Conservation (phyloP, 2,113 vertebrate genomes). For the Thunnus thynnus region DNA sequence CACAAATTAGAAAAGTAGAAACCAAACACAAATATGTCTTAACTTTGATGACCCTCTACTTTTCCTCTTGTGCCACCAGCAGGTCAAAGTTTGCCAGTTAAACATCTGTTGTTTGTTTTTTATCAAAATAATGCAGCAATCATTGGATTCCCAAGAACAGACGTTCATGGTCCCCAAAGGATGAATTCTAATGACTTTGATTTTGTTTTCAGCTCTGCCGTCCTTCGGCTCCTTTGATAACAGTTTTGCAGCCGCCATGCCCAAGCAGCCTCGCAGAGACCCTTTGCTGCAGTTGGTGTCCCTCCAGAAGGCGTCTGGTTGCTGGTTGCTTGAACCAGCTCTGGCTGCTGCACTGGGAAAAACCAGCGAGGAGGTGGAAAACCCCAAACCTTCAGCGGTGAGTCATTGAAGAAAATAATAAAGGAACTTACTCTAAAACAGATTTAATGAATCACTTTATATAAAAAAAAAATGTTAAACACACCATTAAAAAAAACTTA, state of each 20-base stretch:
- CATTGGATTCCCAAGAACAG: background rate
- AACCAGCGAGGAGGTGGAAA: conserved; percentile 70
- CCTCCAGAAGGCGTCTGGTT: conserved; percentile 87
- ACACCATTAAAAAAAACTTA: no score
- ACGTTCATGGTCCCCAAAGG: background rate
- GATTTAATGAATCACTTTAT: no score
- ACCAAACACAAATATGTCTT: no score
- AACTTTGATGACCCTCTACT: no score
- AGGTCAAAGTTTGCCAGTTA: no score
- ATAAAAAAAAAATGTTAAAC: no score
- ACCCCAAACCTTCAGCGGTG: conserved; percentile 72
- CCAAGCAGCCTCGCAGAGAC: conserved; percentile 21
- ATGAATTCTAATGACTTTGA: background rate
- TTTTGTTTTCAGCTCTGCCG: no score
- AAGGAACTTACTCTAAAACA: no score
- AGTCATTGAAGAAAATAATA: background rate
- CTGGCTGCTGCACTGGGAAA: conserved; percentile 75
- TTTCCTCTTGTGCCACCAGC: no score
- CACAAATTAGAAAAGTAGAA: no score
- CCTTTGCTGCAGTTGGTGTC: conserved; percentile 80
- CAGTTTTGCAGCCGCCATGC: background rate
- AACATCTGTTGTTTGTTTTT: no score
- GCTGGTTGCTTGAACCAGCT: conserved; percentile 79
- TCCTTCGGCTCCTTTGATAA: no score
- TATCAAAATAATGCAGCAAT: background rate